A percentile compares a stretch with the other conserved stretches of the same genome.
Evolutionary conservation across 2,888 invertebrate genomes (phyloP).

Genomic region (Zygothrica quintamaculata): DNA sequence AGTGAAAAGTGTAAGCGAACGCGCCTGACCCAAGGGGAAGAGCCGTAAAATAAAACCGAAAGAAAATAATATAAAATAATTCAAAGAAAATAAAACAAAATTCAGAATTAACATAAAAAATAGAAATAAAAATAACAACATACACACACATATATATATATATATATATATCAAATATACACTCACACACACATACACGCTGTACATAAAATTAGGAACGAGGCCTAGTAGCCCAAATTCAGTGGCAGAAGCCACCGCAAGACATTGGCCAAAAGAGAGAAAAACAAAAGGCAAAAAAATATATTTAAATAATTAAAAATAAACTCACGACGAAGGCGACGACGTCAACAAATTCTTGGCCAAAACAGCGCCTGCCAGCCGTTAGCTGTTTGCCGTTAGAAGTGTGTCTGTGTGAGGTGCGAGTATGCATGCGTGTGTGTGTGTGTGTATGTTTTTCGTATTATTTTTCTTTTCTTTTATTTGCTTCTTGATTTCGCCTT

Average conservation of each 20-base stretch:
- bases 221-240: conserved; percentile 81
- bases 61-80: conserved; percentile 6
- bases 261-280: conserved; percentile 39
- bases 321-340: conserved; percentile 60
- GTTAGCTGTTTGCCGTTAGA: conserved; percentile 26
- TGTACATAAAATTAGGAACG: conserved; percentile 68
- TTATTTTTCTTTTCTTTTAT: too few relatives aligned
- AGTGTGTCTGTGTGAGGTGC: conserved; percentile 21
- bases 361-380: conserved; percentile 36
- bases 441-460: conserved; percentile 18
- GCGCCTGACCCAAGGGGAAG: conserved; percentile 5
- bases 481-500: too few relatives aligned
- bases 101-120: conserved; percentile 4
- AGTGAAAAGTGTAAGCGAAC: conserved; percentile 38
- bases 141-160: conserved; percentile 13
- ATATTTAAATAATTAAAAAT: conserved; percentile 79
- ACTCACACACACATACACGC: conserved; percentile 11
- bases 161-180: conserved; percentile 14
- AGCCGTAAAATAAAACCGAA: conserved; percentile 4
- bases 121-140: conserved; percentile 20
- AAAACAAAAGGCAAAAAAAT: conserved; percentile 29
- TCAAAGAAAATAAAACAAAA: conserved; percentile 2
- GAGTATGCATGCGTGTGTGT: conserved; percentile 11
- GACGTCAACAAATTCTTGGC: conserved; percentile 62
- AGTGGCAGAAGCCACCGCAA: conserved; percentile 44